phyloP scores from a whole-genome alignment of 2,797 vertebrate genomes.

The Labroides dimidiatus region DNA sequence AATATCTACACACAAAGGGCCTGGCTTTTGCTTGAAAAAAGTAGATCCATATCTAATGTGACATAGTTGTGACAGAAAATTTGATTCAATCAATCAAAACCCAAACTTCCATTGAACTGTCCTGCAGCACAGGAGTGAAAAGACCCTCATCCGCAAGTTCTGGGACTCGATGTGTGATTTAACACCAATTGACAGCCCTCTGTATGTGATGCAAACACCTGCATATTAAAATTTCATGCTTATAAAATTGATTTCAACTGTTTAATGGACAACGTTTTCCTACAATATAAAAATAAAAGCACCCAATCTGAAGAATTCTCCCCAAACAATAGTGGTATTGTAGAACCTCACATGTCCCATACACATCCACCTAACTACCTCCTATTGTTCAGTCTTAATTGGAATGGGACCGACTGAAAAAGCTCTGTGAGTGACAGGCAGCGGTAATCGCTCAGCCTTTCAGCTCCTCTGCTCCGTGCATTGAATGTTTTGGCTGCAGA shows the following conservation, averaged over 20 bases:
- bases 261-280: not conserved
- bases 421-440: constrained; percentile 27
- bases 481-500: constrained; percentile 18
- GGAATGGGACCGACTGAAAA: constrained; percentile 8
- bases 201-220: not conserved
- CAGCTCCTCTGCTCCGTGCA: constrained; percentile 7
- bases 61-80: too few relatives aligned
- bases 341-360: not conserved
- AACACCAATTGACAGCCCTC: too few relatives aligned
- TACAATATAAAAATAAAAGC: not conserved
- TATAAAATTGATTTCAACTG: not conserved
- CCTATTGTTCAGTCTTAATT: not conserved
- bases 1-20: too few relatives aligned
- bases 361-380: not conserved
- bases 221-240: too few relatives aligned
- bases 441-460: constrained; percentile 40
- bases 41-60: too few relatives aligned
- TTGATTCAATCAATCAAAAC: too few relatives aligned
- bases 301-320: not conserved
- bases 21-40: too few relatives aligned
- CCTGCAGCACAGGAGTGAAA: too few relatives aligned
- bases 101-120: too few relatives aligned
- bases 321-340: constrained; percentile 3
- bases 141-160: too few relatives aligned
- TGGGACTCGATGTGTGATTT: too few relatives aligned